A percentile compares a stretch with the other conserved stretches of the same genome.
Evolutionary conservation across 2,113 vertebrate genomes (phyloP).

Genomic region (Thomomys bottae): DNA sequence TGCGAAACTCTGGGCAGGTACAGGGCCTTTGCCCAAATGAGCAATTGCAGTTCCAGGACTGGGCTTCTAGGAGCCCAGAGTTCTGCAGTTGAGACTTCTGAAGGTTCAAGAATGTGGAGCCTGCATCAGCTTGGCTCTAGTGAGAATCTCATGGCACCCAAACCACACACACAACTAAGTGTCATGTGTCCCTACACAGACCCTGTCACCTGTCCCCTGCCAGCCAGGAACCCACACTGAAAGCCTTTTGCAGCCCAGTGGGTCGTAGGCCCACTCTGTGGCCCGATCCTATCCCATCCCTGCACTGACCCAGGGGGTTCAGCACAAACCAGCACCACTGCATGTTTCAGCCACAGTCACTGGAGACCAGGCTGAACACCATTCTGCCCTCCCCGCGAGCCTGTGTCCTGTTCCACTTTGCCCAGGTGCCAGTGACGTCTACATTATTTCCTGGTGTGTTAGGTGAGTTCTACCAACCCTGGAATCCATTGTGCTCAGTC

Average conservation of each 20-base stretch:
- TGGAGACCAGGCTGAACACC: background rate
- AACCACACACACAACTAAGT: background rate
- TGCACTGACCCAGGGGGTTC: background rate
- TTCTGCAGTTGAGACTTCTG: too few species aligned
- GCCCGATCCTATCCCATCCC: too few species aligned
- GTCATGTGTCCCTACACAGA: background rate
- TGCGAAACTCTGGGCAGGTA: background rate
- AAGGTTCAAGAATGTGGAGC: background rate
- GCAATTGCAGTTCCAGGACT: background rate
- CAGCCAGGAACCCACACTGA: background rate
- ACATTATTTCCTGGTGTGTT: too few species aligned
- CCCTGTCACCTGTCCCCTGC: background rate
- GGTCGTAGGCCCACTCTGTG: too few species aligned
- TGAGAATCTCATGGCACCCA: background rate
- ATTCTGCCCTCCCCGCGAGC: too few species aligned
- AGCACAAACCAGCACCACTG: fast-evolving
- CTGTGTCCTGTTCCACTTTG: background rate
- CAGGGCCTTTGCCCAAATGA: background rate
- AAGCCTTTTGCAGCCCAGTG: background rate
- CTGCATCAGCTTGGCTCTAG: background rate
- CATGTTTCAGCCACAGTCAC: background rate
- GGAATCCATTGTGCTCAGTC: background rate
- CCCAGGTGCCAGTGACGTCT: background rate
- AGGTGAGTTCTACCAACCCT: background rate
- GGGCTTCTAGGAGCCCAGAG: background rate